phyloP scores from a whole-genome alignment of 1,140 invertebrate genomes.

The Drosophila kikkawai region DNA sequence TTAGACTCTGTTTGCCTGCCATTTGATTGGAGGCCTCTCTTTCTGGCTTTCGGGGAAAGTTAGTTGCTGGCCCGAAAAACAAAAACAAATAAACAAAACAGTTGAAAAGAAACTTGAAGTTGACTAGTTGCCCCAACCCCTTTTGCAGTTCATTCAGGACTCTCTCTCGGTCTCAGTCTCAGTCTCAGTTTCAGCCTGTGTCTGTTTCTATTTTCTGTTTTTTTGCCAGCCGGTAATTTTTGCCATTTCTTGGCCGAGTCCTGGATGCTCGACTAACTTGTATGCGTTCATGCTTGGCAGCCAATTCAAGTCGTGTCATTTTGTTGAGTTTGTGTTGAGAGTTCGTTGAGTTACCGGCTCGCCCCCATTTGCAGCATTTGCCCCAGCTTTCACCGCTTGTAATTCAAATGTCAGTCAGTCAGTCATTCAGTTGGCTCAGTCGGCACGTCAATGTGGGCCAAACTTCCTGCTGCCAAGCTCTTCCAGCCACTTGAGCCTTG shows the following conservation, averaged over 20 bases:
- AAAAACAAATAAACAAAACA: constrained; percentile 62
- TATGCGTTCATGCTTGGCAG: constrained; percentile 81
- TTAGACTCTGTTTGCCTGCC: constrained; percentile 51
- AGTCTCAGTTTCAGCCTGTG: not conserved
- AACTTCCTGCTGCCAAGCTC: constrained; percentile 58
- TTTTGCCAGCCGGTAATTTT: constrained; percentile 52
- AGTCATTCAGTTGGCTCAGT: constrained; percentile 47
- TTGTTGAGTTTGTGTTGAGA: constrained; percentile 82
- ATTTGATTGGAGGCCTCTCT: constrained; percentile 63
- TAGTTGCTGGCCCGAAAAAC: constrained; percentile 41
- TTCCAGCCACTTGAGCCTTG: constrained; percentile 47
- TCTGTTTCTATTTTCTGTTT: constrained; percentile 8
- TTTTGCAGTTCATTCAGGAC: constrained; percentile 15
- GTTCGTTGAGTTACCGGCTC: constrained; percentile 57
- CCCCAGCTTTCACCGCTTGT: constrained; percentile 45
- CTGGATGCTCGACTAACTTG: constrained; percentile 63
- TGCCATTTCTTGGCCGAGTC: constrained; percentile 60
- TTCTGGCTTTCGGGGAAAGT: constrained; percentile 20
- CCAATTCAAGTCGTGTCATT: constrained; percentile 82
- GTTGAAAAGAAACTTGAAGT: constrained; percentile 54
- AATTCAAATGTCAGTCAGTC: constrained; percentile 74
- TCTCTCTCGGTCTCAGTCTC: not conserved
- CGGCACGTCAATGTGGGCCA: constrained; percentile 64
- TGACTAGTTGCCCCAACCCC: constrained; percentile 18
- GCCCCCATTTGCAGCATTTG: not conserved